phyloP scores from a whole-genome alignment of 1,140 invertebrate genomes.

The Heliconius melpomene region DNA sequence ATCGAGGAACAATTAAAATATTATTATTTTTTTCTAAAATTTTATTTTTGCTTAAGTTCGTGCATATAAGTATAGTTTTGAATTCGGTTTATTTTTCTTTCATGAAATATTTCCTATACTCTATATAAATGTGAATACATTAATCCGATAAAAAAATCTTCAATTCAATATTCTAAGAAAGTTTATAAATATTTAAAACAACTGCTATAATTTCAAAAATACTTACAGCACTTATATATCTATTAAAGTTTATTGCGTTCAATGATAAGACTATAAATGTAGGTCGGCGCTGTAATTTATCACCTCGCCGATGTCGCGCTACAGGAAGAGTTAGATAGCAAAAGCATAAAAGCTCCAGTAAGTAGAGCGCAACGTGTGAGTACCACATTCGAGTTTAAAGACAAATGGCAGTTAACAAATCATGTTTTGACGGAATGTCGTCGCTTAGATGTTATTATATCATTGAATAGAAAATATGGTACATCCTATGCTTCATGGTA shows the following conservation, averaged over 20 bases:
- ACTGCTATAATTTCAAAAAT: not conserved
- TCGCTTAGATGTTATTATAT: slow-evolving; percentile 30
- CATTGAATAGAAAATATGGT: slow-evolving; percentile 62
- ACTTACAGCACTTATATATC: slow-evolving; percentile 7
- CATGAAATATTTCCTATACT: too few species aligned
- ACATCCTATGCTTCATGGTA: slow-evolving; percentile 35
- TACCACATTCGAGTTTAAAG: slow-evolving; percentile 41
- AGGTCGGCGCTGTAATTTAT: slow-evolving; percentile 43
- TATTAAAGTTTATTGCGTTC: slow-evolving; percentile 36
- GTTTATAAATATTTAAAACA: too few species aligned
- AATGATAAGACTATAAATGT: slow-evolving; percentile 42
- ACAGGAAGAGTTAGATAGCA: slow-evolving; percentile 47
- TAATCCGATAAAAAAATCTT: too few species aligned
- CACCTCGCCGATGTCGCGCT: slow-evolving; percentile 36
- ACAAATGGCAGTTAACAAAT: slow-evolving; percentile 62
- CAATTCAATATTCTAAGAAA: too few species aligned
- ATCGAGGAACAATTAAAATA: too few species aligned
- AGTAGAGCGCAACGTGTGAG: slow-evolving; percentile 35
- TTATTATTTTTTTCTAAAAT: too few species aligned
- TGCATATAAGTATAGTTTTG: too few species aligned
- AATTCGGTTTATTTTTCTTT: too few species aligned
- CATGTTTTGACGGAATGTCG: slow-evolving; percentile 58
- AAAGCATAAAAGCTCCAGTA: slow-evolving; percentile 45
- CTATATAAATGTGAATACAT: too few species aligned
- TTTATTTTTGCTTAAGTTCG: too few species aligned